Evolutionary conservation across 2,888 invertebrate species (phyloP), one percentile per base, ranked within the genome.

Genomic region (Creontiades dilutus): DNA sequence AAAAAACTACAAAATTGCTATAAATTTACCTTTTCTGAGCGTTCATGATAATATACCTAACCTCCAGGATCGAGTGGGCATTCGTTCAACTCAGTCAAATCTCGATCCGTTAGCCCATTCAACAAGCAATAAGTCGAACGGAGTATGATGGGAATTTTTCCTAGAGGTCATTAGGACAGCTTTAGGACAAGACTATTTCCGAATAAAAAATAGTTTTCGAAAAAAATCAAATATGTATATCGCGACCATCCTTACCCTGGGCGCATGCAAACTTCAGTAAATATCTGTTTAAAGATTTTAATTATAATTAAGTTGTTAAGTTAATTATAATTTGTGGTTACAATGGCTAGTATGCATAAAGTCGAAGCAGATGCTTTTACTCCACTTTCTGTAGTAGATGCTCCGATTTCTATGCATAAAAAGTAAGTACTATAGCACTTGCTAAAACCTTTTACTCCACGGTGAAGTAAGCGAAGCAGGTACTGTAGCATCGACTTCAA

Each of bases 41-140:
- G 93, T 99, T 99, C 91, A 99, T 99, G 92, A 99, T 98, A 93
- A 99, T 99, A 93, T 99, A 99, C 90, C n/a, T n/a, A n/a, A 90
- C 99, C 99, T 92, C 99, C 99, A 76, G 99, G 99, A 95, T 99
- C 99, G 81, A 99, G 94, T 0, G 99, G 99, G 92, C 99, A 99
- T 94, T 99, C 99, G 93, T 99, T 99, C 92, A 99, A 95, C 94
- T 99, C 99, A 82, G 99, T 98, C 93, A 99, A 95, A 96, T 99
- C 99, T 95, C 99, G 97, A 96, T 99, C 99, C 47, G 97, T 97
- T 90, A 99, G 95, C 91, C 98, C 98, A 93, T 96, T 98, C 0
- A 99, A 94, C 91, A 99, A 94, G 93, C 99, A 99, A 93, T 99
- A 99, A 0, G 99, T 98, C 0, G 99, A 99, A 92, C 99, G 95